Percentiles rank a stretch among this genome's conserved stretches.
Conservation (phyloP, 2,888 invertebrate species). For the Hemicrepidius hirtus region DNA sequence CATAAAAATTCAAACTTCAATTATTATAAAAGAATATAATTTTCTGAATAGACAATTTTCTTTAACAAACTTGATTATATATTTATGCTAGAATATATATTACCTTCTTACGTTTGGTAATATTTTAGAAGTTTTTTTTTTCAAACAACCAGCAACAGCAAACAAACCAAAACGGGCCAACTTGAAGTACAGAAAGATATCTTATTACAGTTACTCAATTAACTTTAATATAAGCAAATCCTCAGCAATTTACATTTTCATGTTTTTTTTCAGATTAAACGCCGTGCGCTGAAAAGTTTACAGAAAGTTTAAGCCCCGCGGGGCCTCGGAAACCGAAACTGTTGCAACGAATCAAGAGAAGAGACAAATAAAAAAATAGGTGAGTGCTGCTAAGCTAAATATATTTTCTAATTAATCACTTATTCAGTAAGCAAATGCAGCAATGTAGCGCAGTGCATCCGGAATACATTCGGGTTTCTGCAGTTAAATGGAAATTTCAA, state of each 20-base stretch:
- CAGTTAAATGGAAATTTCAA: constrained; percentile 1
- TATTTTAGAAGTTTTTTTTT: no score
- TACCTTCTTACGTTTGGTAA: no score
- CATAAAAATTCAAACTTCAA: no score
- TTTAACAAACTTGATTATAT: no score
- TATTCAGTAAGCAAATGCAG: not conserved
- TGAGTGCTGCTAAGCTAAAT: constrained; percentile 2
- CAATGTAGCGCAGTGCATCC: not conserved
- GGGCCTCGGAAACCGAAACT: constrained; percentile 47
- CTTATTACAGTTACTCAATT: constrained; percentile 21
- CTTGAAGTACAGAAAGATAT: not conserved
- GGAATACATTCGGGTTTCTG: not conserved
- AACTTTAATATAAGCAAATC: constrained; percentile 19
- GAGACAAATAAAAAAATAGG: constrained; percentile 7
- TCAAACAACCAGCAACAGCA: not conserved
- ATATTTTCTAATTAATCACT: not conserved
- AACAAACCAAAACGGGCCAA: not conserved
- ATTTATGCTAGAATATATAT: no score
- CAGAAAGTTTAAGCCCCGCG: constrained; percentile 42
- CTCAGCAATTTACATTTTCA: constrained; percentile 12
- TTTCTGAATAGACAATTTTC: no score
- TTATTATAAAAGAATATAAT: no score
- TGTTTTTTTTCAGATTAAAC: constrained; percentile 45
- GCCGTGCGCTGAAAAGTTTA: constrained; percentile 31
- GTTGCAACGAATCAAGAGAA: constrained; percentile 4